Conservation (phyloP, 1,140 invertebrate genomes). For the Trichonephila clavata region DNA sequence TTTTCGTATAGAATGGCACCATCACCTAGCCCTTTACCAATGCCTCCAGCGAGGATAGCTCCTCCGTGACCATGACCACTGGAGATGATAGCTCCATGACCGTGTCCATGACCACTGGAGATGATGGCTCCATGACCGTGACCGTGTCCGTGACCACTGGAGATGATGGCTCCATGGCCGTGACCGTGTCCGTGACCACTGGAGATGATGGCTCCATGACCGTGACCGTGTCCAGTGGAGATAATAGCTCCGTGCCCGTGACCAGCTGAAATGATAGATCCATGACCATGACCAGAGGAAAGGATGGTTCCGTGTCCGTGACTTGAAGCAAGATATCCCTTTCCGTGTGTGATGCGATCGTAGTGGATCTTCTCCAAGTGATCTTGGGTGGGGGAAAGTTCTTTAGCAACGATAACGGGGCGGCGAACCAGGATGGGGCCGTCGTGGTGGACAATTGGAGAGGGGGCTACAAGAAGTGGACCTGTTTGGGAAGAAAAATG, state of each 20-base stretch:
- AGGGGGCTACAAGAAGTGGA: not conserved
- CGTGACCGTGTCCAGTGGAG: not conserved
- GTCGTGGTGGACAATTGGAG: slow-evolving; percentile 2
- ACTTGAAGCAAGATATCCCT: not conserved
- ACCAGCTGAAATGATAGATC: not conserved
- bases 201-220: not conserved
- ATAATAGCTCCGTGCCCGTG: not conserved
- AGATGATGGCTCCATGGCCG: not conserved
- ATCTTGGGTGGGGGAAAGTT: slow-evolving; percentile 41
- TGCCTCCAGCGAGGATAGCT: not conserved
- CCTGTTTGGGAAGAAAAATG: not conserved
- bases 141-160: not conserved
- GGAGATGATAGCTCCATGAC: not conserved
- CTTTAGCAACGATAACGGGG: slow-evolving; percentile 26
- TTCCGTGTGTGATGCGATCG: not conserved
- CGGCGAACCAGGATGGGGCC: not conserved
- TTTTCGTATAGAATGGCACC: slow-evolving; percentile 6
- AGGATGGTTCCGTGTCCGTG: not conserved
- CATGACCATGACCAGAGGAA: not conserved
- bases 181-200: not conserved
- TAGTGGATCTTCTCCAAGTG: slow-evolving; percentile 50
- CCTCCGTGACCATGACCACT: not conserved
- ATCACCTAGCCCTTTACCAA: not conserved
- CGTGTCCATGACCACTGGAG: not conserved
- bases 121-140: not conserved